Evolutionary conservation across 1,140 invertebrate genomes (phyloP).

Genomic region (Scaptomyza montana): DNA sequence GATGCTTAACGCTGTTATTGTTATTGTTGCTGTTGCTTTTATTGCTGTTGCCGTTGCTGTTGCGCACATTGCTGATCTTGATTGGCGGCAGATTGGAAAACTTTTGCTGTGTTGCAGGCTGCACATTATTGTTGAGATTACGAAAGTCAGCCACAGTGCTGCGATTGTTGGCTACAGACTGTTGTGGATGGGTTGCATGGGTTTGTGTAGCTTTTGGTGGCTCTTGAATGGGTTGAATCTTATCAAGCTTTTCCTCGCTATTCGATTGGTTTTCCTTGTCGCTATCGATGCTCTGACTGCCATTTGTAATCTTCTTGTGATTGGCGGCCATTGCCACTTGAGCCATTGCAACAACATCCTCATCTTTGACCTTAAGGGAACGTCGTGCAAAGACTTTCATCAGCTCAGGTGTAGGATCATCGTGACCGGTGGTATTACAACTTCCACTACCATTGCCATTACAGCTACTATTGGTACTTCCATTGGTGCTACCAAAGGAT

Average conservation of each 20-base stretch:
- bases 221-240: slow-evolving; percentile 48
- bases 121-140: slow-evolving; percentile 66
- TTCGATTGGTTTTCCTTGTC: slow-evolving; percentile 87
- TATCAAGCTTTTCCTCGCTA: slow-evolving; percentile 76
- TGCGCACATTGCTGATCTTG: slow-evolving; percentile 58
- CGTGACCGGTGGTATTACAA: slow-evolving; percentile 58
- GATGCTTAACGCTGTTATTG: background rate
- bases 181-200: background rate
- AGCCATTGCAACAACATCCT: slow-evolving; percentile 86
- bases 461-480: slow-evolving; percentile 24
- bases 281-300: slow-evolving; percentile 85
- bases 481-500: slow-evolving; percentile 79
- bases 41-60: slow-evolving; percentile 20
- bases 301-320: slow-evolving; percentile 59
- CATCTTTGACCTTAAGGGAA: slow-evolving; percentile 90
- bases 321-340: slow-evolving; percentile 65
- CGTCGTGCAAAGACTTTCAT: slow-evolving; percentile 91
- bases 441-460: slow-evolving; percentile 13
- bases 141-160: slow-evolving; percentile 78
- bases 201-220: slow-evolving; percentile 14
- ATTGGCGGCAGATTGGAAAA: slow-evolving; percentile 69
- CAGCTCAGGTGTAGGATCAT: slow-evolving; percentile 89
- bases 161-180: slow-evolving; percentile 53
- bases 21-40: slow-evolving; percentile 4
- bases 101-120: slow-evolving; percentile 25